phyloP scores from a whole-genome alignment of 2,113 vertebrate species.

The Cyprinodon brontotheroides region DNA sequence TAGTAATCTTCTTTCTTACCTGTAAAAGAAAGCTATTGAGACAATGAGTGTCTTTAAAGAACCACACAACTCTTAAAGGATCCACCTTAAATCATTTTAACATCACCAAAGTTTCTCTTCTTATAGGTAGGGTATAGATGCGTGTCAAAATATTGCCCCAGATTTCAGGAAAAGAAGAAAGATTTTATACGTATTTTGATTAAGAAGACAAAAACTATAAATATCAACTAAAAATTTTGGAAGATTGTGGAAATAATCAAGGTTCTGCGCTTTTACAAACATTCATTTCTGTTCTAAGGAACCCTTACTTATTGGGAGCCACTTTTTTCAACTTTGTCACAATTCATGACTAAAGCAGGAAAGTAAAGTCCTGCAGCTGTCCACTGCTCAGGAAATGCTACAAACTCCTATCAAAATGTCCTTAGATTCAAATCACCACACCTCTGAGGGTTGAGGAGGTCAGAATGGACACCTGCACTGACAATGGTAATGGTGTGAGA shows the following conservation, averaged over 20 bases:
- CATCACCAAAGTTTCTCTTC: neutral
- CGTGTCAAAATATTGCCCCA: neutral
- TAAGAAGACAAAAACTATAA: neutral
- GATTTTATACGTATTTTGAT: neutral
- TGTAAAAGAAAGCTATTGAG: too few species aligned
- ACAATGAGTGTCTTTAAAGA: too few species aligned
- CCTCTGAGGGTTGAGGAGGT: neutral
- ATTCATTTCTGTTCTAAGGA: neutral
- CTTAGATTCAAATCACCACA: neutral
- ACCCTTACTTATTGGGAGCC: too few species aligned
- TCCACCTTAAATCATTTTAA: neutral
- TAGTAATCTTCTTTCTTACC: too few species aligned
- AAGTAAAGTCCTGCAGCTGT: too few species aligned
- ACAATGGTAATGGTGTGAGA: neutral
- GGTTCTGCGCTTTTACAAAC: neutral
- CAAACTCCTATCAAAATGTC: neutral
- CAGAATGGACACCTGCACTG: neutral
- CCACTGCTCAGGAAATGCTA: too few species aligned
- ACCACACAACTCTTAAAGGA: too few species aligned
- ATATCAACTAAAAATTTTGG: neutral
- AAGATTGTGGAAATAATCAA: neutral
- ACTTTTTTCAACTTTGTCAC: too few species aligned
- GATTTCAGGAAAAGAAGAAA: neutral
- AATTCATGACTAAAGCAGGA: too few species aligned
- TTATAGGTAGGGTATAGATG: too few species aligned